Evolutionary conservation across 37 sponge, comb jelly and placozoan genomes (phyloP).

Genomic region (Chondrilla cf. caribensis): DNA sequence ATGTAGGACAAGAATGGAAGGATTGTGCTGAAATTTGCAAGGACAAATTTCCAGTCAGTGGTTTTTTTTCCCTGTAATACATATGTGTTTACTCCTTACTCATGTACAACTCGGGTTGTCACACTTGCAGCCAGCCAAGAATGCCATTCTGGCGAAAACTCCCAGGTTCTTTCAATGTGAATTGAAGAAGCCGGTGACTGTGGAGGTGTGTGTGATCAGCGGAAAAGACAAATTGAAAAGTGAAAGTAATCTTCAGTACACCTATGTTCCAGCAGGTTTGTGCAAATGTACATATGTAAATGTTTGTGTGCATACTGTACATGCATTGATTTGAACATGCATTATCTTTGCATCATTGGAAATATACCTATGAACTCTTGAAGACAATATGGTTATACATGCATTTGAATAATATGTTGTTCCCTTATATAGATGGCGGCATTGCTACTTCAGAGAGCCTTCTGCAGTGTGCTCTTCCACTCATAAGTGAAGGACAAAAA

Average conservation of each 20-base stretch:
- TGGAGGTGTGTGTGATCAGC: not conserved
- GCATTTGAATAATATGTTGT: not conserved
- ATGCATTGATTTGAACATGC: too few relatives aligned
- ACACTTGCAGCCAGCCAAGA: conserved; percentile 1
- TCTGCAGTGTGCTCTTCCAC: too few relatives aligned
- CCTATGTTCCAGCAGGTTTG: conserved; percentile 10
- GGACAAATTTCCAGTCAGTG: conserved; percentile 11
- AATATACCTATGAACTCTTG: too few relatives aligned
- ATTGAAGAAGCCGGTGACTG: not conserved
- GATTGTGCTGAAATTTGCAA: not conserved
- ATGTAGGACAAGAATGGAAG: conserved; percentile 13
- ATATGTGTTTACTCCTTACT: too few relatives aligned
- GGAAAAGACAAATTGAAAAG: conserved; percentile 4
- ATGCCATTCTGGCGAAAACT: conserved; percentile 4
- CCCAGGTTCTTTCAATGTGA: not conserved
- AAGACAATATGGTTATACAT: too few relatives aligned
- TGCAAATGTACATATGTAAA: not conserved
- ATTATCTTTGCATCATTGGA: too few relatives aligned
- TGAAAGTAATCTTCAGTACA: not conserved
- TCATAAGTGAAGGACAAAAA: too few relatives aligned
- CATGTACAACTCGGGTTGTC: not conserved
- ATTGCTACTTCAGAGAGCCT: too few relatives aligned
- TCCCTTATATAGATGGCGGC: too few relatives aligned
- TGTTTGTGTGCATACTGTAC: not conserved
- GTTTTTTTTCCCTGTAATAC: not conserved